Conservation (phyloP, 2,888 invertebrate species). For the Hirtodrosophila duncani region DNA sequence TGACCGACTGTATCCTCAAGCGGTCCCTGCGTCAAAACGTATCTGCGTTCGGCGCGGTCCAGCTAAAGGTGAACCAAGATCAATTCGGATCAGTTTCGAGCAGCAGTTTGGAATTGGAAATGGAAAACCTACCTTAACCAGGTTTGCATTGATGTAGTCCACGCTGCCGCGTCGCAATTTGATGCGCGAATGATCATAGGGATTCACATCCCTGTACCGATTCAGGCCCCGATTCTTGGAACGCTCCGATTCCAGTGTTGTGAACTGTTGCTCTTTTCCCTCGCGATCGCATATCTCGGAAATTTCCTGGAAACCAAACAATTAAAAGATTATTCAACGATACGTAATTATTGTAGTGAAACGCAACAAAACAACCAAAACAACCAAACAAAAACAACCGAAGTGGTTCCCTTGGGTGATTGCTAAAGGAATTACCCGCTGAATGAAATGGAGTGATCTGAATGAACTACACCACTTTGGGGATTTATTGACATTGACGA, state of each 20-base stretch:
- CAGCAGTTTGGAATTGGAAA: not conserved
- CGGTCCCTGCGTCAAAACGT: conserved; percentile 98
- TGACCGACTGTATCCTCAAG: conserved; percentile 91
- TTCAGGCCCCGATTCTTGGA: conserved; percentile 83
- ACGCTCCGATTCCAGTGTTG: conserved; percentile 75
- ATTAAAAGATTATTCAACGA: not conserved
- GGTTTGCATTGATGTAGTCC: conserved; percentile 97
- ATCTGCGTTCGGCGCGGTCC: conserved; percentile 89
- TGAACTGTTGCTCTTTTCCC: conserved; percentile 81
- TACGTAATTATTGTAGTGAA: not conserved
- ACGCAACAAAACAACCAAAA: not conserved
- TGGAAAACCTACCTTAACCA: conserved; percentile 84
- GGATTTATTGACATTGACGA: too few relatives aligned
- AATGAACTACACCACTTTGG: too few relatives aligned
- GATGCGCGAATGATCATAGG: conserved; percentile 95
- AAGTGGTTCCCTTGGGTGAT: too few relatives aligned
- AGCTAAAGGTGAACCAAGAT: conserved; percentile 79
- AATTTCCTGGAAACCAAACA: conserved; percentile 83
- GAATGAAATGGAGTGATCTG: too few relatives aligned
- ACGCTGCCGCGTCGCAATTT: conserved; percentile 85
- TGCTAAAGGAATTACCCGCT: too few relatives aligned
- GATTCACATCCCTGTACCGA: conserved; percentile 96
- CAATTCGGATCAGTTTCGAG: not conserved
- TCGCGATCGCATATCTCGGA: conserved; percentile 84
- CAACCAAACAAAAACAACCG: too few relatives aligned